phyloP scores from a whole-genome alignment of 1,140 invertebrate genomes.

The Aphelinus atriplicis region DNA sequence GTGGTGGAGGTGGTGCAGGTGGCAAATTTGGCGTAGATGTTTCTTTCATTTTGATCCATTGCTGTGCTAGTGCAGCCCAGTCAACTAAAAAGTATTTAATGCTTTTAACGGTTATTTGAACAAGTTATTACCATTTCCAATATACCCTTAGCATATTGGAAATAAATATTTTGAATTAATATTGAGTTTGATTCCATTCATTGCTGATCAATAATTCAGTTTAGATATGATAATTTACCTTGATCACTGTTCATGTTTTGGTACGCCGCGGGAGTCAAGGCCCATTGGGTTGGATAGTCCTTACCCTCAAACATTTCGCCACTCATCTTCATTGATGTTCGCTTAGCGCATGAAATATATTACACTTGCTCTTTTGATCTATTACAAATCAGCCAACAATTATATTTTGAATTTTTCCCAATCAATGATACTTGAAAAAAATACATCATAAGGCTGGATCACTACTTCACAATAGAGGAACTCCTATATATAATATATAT shows the following conservation, averaged over 20 bases:
- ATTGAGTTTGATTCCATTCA: neutral
- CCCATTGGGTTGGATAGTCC: conserved; percentile 78
- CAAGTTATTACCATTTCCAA: neutral
- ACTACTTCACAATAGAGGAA: too few species aligned
- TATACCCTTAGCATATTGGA: neutral
- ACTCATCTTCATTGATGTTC: conserved; percentile 57
- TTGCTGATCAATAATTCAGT: neutral
- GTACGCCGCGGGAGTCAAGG: conserved; percentile 76
- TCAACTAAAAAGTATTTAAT: conserved; percentile 73
- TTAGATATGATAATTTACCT: conserved; percentile 52
- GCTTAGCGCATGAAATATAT: conserved; percentile 13
- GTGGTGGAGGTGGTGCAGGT: conserved; percentile 62
- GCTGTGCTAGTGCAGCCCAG: conserved; percentile 94
- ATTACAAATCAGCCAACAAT: too few species aligned
- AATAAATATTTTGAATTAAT: neutral
- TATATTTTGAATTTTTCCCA: too few species aligned
- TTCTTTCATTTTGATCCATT: conserved; percentile 98
- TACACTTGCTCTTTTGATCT: neutral
- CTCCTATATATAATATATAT: too few species aligned
- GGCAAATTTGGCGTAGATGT: conserved; percentile 69
- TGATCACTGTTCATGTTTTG: conserved; percentile 69
- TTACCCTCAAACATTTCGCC: conserved; percentile 63
- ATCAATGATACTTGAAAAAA: too few species aligned
- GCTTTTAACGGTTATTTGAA: neutral
- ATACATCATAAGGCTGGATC: too few species aligned